Evolutionary conservation across 2,888 invertebrate species (phyloP).

Genomic region (Anoplius nigerrimus): DNA sequence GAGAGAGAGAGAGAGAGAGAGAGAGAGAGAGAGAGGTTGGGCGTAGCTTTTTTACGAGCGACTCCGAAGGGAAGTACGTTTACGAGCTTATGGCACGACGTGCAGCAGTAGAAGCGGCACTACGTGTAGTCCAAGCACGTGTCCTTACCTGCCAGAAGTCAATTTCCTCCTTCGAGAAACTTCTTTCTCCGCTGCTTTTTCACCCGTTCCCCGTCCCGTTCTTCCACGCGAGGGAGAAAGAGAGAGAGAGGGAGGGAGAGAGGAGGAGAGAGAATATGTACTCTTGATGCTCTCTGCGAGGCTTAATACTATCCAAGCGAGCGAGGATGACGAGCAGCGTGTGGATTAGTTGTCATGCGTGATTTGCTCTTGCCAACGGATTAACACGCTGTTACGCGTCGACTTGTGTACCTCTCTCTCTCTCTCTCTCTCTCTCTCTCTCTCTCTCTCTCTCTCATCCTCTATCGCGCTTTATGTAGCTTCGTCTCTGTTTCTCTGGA

Average conservation of each 20-base stretch:
- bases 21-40: conserved; percentile 7
- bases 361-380: neutral
- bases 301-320: too few species aligned
- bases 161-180: conserved; percentile 56
- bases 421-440: too few species aligned
- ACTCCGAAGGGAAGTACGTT: conserved; percentile 44
- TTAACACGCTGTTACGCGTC: neutral
- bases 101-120: conserved; percentile 27
- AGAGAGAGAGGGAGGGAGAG: neutral
- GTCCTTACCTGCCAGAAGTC: conserved; percentile 62
- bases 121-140: conserved; percentile 61
- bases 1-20: neutral
- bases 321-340: too few species aligned
- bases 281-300: too few species aligned
- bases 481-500: too few species aligned
- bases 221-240: neutral
- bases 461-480: too few species aligned
- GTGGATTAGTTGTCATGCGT: neutral
- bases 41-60: conserved; percentile 45
- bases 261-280: neutral
- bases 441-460: too few species aligned
- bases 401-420: too few species aligned
- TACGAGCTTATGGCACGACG: conserved; percentile 56
- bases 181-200: conserved; percentile 16
- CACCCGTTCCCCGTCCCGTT: conserved; percentile 7